Evolutionary conservation across 2,888 invertebrate genomes (phyloP), one percentile per base, ranked within the genome.

Genomic region (Nymphalis polychloros): DNA sequence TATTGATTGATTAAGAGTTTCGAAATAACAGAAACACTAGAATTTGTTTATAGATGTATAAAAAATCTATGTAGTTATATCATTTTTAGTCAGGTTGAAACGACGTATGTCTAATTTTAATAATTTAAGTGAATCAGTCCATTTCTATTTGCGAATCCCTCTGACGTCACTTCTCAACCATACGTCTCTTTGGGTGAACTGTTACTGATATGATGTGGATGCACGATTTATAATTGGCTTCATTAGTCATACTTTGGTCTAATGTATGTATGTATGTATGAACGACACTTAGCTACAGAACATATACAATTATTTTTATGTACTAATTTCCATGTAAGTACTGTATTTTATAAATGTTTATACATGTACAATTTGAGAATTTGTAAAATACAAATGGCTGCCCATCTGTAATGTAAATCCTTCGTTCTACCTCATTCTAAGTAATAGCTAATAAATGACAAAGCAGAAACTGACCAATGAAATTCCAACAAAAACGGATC

Each of bases 161-260:
- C 50, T 63, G 57, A 63, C 71, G 64, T 64, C 64, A 50, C 31
- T 41, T 7, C 48, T 48, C 52, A 16, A 48, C 57, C 62, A 59
- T 27, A 69, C 62, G 59, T 64, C 48, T 59, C 55, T 60, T 72
- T 64, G 64, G 63, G 61, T 59, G 52, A 47, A 23, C 48, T 57
- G 62, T 53, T 62, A 23, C 48, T 57, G 62, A 59, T 62, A 59
- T 63, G 64, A 63, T 59, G 55, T 50, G 63, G 61, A 62, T 53
- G 59, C 61, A 60, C 49, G 57, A 52, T 69, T 61, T 64, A 69
- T 67, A 67, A 71, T 62, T 63, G 63, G 57, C 48, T 47, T 31
- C 48, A 41, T 72, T 69, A 69, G 66, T 72, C 69, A 69, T 69
- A 20, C 13, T 13, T 46, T 49, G 50, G 19, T 23, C 27, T n/a